These are phyloP conservation scores for Upupa epops DNA, from an alignment of 2,113 vertebrate species.

Conservation along the genomic window DNA sequence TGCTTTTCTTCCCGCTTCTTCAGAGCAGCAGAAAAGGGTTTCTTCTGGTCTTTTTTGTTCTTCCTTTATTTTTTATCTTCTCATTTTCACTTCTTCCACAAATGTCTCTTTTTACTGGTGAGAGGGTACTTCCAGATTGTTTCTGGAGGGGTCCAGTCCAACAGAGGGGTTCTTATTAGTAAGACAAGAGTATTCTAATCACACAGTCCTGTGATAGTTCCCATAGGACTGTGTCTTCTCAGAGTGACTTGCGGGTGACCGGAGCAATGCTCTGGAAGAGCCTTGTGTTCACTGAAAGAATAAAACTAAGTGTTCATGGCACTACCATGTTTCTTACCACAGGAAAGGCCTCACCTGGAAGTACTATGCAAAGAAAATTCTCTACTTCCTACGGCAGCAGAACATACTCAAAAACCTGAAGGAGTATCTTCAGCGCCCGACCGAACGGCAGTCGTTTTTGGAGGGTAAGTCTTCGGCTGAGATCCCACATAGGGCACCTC, in stretches of 20 bases:
- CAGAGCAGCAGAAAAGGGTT: background rate
- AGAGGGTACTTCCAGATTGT: background rate
- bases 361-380: conserved; percentile 98
- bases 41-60: background rate
- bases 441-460: conserved; percentile 84
- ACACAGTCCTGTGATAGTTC: background rate
- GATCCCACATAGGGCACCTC: rapidly evolving
- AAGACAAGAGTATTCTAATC: background rate
- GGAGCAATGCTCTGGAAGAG: background rate
- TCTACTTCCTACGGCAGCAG: conserved; percentile 95
- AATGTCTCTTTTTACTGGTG: background rate
- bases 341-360: conserved; percentile 95
- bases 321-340: background rate
- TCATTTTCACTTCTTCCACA: background rate
- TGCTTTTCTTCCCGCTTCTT: background rate
- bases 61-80: background rate
- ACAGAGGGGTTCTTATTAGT: background rate
- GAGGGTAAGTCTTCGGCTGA: conserved; percentile 80
- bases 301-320: background rate
- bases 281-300: background rate
- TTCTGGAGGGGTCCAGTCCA: background rate
- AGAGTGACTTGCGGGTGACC: rapidly evolving
- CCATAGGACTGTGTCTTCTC: background rate
- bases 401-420: conserved; percentile 91
- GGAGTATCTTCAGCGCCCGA: conserved; percentile 85